Base-by-base conservation (phyloP, 2,113 vertebrate species). In the Dicerorhinus sumatrensis region DNA sequence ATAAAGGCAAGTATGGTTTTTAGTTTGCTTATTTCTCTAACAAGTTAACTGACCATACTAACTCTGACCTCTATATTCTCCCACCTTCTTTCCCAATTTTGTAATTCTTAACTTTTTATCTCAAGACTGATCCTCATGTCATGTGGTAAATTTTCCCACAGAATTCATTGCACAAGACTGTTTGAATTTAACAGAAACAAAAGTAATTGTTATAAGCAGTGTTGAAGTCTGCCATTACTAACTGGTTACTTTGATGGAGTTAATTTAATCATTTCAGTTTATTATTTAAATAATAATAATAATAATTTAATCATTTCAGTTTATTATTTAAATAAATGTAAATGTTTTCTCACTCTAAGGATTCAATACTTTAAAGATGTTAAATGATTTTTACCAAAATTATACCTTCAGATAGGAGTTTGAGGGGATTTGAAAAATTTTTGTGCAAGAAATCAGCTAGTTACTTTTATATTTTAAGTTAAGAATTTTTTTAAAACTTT, bases 311-410 rank as follows among this genome's bases (percentile, higher is more conserved):
- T 42, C n/a, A 94, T 85, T 94, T 85, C 31, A 77, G 25, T 46
- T 93, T 62, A 69, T 70, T 94, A 56, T 94, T 77, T 8, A 79
- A 92, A 89, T 67, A 92, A 92, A 97, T 36, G 16, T 62, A 36
- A 82, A 58, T 77, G 11, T 75, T 69, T 87, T 95, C 54, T 80
- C 12, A 33, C 23, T 85, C 21, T 70, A 86, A 91, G 51, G 60
- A 54, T 42, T 93, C 21, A 72, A 42, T 54, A 58, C 14, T 69
- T 65, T 54, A 82, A 46, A 77, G 36, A 72, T 27, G 8, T 82
- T 86, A 58, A 65, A 72, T 48, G 10, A 33, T 48, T 91, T 70
- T 89, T 92, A 42, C 86, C 62, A 89, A 87, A 96, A 65, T 60
- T 86, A 10, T n/a, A 56, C 51, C 8, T 56, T 85, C 6, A 56